Evolutionary conservation across 2,797 vertebrate species (phyloP).

Genomic region (Phrynocephalus vlangalii): DNA sequence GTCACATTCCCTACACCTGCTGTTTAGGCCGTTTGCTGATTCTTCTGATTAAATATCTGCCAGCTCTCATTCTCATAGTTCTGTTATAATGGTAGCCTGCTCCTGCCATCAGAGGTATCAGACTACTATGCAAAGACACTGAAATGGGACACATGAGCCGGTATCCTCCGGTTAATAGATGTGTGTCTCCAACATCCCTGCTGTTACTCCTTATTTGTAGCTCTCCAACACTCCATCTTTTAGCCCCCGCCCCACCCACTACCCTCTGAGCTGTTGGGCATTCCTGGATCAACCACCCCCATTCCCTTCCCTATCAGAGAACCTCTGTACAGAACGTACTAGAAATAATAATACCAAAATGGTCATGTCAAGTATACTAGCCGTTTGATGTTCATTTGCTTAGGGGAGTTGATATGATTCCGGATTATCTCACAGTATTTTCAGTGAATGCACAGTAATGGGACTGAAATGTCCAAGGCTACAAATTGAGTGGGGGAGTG

Average conservation of each 20-base stretch:
- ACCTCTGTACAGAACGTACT: background rate
- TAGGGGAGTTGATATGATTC: background rate
- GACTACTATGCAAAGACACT: background rate
- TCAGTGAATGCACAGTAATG: conserved; percentile 4
- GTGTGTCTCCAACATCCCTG: background rate
- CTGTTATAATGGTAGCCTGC: background rate
- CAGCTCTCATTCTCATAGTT: background rate
- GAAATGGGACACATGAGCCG: background rate
- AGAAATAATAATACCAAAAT: background rate
- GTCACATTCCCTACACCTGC: background rate
- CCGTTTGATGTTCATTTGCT: conserved; percentile 4
- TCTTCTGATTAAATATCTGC: background rate
- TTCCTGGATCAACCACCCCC: no score
- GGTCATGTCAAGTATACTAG: background rate
- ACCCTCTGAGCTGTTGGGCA: background rate
- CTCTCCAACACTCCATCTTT: background rate
- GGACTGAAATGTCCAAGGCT: background rate
- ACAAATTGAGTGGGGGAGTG: background rate
- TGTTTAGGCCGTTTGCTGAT: background rate
- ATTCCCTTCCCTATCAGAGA: background rate
- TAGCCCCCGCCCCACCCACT: no score
- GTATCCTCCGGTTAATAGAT: background rate
- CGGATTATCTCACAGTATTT: background rate
- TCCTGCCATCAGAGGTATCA: background rate
- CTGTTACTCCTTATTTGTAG: no score